A percentile compares a stretch with the other conserved stretches of the same genome.
These are phyloP conservation scores for Symphodus melops DNA, from an alignment of 2,113 vertebrate genomes.

Conservation along the genomic window DNA sequence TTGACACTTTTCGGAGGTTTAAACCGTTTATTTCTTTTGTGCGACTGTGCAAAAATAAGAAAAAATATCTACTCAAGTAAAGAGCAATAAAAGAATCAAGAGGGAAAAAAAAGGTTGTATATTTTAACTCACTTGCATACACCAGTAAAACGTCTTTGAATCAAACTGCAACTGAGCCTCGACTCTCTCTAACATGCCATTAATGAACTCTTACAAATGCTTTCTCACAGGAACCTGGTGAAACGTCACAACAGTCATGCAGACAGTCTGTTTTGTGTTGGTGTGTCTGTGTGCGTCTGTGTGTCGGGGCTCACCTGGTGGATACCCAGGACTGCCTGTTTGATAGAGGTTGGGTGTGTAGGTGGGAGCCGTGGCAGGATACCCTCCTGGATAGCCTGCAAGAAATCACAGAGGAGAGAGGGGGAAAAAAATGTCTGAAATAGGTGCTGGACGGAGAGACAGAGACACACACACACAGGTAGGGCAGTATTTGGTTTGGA, in stretches of 20 bases:
- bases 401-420: slow-evolving; percentile 48
- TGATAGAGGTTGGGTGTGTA: slow-evolving; percentile 98
- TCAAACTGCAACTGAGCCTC: neutral
- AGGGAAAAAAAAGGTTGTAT: too few relatives aligned
- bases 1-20: too few relatives aligned
- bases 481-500: slow-evolving; percentile 47
- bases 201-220: slow-evolving; percentile 1
- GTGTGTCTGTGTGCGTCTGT: neutral
- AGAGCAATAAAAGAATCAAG: too few relatives aligned
- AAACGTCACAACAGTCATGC: slow-evolving; percentile 2
- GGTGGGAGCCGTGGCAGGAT: slow-evolving; percentile 92
- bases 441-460: slow-evolving; percentile 7
- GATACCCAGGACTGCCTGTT: slow-evolving; percentile 95
- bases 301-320: slow-evolving; percentile 82
- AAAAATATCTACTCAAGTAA: too few relatives aligned
- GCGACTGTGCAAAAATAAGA: too few relatives aligned
- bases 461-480: slow-evolving; percentile 17
- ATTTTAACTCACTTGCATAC: neutral
- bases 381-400: slow-evolving; percentile 95
- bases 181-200: neutral
- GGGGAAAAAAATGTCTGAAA: slow-evolving; percentile 36
- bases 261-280: neutral
- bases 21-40: too few relatives aligned
- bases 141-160: neutral
- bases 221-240: neutral